phyloP scores from a whole-genome alignment of 1,140 invertebrate genomes.

The Bradynema listronoti region DNA sequence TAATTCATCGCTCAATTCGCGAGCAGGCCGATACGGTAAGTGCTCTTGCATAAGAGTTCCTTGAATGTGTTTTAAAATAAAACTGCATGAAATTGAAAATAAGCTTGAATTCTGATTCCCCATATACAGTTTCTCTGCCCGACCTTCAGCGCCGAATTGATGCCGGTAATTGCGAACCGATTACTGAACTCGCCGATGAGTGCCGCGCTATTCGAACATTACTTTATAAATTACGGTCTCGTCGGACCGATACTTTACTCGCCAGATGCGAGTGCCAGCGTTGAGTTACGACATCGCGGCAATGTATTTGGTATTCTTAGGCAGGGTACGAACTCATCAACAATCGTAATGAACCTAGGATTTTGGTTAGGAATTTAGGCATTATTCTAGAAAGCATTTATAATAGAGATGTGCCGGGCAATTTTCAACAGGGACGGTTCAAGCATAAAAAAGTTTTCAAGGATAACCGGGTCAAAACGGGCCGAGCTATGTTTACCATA shows the following conservation, averaged over 20 bases:
- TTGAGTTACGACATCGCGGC: slow-evolving; percentile 50
- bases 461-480: no score
- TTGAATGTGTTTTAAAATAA: no score
- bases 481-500: no score
- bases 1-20: slow-evolving; percentile 43
- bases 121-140: slow-evolving; percentile 54
- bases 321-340: slow-evolving; percentile 29
- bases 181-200: slow-evolving; percentile 52
- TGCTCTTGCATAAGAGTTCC: no score
- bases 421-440: no score
- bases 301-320: slow-evolving; percentile 56
- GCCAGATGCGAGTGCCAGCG: slow-evolving; percentile 1
- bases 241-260: slow-evolving; percentile 41
- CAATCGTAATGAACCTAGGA: background rate
- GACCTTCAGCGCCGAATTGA: slow-evolving; percentile 48
- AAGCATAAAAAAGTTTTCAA: no score
- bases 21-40: slow-evolving; percentile 48
- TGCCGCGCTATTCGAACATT: slow-evolving; percentile 56
- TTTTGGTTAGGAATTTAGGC: slow-evolving; percentile 13
- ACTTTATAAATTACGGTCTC: slow-evolving; percentile 56
- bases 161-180: slow-evolving; percentile 52
- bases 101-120: no score
- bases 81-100: no score
- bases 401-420: no score
- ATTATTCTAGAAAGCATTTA: no score